Evolutionary conservation across 2,888 invertebrate genomes (phyloP), one percentile per base, ranked within the genome.

Genomic region (Dendrolimus pini): DNA sequence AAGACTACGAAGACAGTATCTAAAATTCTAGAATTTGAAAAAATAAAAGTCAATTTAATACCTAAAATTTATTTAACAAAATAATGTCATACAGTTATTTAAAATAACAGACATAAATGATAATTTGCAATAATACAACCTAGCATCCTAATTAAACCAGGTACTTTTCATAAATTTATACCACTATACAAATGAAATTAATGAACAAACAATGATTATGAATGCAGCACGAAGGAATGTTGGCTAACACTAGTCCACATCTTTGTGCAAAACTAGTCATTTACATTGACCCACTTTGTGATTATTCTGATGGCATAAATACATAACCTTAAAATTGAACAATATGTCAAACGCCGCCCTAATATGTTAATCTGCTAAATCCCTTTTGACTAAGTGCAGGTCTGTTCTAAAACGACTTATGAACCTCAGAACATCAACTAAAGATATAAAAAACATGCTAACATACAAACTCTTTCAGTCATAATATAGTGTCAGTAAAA

Each of bases 51-150:
- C 73, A 71, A 62, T 61, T 72, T 74, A 85, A 85, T 89, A 89
- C 85, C 89, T 89, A 86, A 86, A 89, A 89, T 90, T 89, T 90
- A 90, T 88, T 87, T 88, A 89, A 89, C 89, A 90, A 90, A 90
- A 89, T 89, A 89, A 82, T 89, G 89, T 90, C 89, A 85, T 89
- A 89, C 85, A 84, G 88, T 89, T 88, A 89, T 89, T 90, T 78
- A 86, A 89, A 89, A 88, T 89, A 90, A 90, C 89, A 87, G 86
- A 89, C 85, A 76, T 89, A 89, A 89, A 89, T 85, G 85, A 89
- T 88, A 89, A 86, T 87, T 89, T 87, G 82, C 76, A 84, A 85
- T 30, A 30, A 30, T 89, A 89, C 83, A 89, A 85, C 89, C 89
- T 91, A 90, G 89, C 88, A 87, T 84, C 83, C 85, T 90, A 90